Percentiles rank a stretch among this genome's conserved stretches.
These are phyloP conservation scores for Gisinianus flammeolus DNA, from an alignment of 2,888 invertebrate species.

Conservation along the genomic window DNA sequence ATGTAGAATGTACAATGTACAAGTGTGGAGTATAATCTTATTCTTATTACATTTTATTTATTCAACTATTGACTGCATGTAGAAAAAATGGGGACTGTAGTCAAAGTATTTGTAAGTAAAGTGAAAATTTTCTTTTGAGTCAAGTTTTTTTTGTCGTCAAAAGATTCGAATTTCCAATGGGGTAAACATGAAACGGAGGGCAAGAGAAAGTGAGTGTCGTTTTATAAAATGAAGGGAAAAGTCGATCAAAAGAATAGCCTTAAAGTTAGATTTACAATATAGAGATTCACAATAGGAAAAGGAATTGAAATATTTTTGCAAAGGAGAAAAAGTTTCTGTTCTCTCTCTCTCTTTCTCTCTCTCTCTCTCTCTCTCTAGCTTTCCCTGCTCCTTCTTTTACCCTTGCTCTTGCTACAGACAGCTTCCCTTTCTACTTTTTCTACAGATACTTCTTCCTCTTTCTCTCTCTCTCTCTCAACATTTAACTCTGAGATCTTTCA, in stretches of 20 bases:
- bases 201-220: not conserved
- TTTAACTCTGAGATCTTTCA: not conserved
- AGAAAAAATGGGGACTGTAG: not conserved
- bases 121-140: not conserved
- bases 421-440: not conserved
- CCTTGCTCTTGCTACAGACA: not conserved
- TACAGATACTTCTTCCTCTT: not conserved
- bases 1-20: too few relatives aligned
- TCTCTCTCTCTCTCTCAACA: not conserved
- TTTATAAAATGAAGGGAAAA: not conserved
- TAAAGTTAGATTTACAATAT: not conserved
- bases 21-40: too few relatives aligned
- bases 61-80: not conserved
- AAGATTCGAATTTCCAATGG: conserved; percentile 3
- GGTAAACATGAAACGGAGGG: not conserved
- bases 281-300: not conserved
- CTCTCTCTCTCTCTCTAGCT: too few relatives aligned
- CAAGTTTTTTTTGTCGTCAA: not conserved
- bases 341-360: too few relatives aligned
- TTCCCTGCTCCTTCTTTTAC: too few relatives aligned
- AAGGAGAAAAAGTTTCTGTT: not conserved
- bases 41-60: too few relatives aligned
- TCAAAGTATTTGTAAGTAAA: not conserved
- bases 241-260: conserved; percentile 1
- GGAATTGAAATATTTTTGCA: not conserved